Base-by-base conservation (phyloP, 2,797 vertebrate species). In the Acridotheres tristis region DNA sequence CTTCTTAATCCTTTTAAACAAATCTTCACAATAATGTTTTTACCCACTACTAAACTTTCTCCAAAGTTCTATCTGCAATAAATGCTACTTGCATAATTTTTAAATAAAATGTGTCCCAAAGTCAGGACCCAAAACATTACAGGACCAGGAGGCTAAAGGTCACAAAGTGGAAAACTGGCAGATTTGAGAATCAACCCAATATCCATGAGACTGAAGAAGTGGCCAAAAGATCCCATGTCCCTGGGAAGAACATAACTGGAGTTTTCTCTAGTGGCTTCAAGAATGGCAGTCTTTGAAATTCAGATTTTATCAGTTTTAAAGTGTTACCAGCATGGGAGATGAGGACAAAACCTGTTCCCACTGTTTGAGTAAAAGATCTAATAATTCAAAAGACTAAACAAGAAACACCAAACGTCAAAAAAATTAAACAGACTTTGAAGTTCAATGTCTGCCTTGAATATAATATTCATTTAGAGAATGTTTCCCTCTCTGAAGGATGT, bases 341-440 rank as follows among this genome's bases (percentile, higher is more conserved):
- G 55, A 83, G 58, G 66, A 58, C 65, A 92, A 92, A 95, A 94
- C 27, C 22, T 34, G 18, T 93, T 94, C 74, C 93, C 93, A 96
- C 65, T 14, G 7, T 68, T 67, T 84, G 61, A 90, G 47, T 85
- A 96, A 96, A 93, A 96, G 85, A 96, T 94, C 87, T 95, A 84
- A 89, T 93, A 88, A 87, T 42, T 65, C 51, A 68, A 86, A 87
- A 96, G 87, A 81, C 89, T 90, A 92, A 94, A 95, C 80, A 96
- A 94, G 82, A 91, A 96, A 93, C 80, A 86, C 22, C 53, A 88
- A 89, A 76, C 48, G 23, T 61, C 32, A 93, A 94, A 90, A 96
- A 94, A 81, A 73, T 84, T 68, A 94, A 96, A 90, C 82, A 67
- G 65, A 40, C 90, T 93, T 95, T 94, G 90, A 95, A 87, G 79